A percentile compares a stretch with the other conserved stretches of the same genome.
phyloP scores from a whole-genome alignment of 2,888 invertebrate species.

The Sympetrum striolatum region DNA sequence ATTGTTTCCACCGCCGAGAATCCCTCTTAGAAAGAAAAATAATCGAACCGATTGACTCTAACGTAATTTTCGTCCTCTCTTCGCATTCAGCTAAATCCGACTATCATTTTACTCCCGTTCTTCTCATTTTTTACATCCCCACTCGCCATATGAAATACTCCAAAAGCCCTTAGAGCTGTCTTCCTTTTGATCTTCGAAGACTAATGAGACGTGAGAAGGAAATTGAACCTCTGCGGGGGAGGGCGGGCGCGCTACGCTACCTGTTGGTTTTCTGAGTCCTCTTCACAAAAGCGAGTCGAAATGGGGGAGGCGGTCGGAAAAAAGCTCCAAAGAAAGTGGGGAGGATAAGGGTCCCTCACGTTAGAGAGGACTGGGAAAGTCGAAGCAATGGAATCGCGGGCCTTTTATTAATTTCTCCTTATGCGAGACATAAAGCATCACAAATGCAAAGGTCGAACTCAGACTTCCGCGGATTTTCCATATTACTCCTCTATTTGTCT shows the following conservation, averaged over 20 bases:
- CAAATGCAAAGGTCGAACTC: too few species aligned
- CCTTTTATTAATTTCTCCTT: too few species aligned
- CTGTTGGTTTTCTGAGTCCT: constrained; percentile 25
- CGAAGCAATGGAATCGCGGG: background rate
- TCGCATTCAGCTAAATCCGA: background rate
- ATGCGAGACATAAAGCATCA: too few species aligned
- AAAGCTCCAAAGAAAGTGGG: background rate
- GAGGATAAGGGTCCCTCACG: background rate
- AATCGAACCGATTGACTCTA: constrained; percentile 11
- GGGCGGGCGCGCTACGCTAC: constrained; percentile 11
- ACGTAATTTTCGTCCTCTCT: background rate
- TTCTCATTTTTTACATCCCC: background rate
- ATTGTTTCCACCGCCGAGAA: background rate
- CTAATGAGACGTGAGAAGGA: constrained; percentile 39
- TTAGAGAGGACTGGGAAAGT: background rate
- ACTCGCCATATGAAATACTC: constrained; percentile 5
- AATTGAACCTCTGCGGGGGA: background rate
- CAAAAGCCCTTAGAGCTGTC: background rate
- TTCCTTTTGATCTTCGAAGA: constrained; percentile 21
- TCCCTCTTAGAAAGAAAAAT: background rate
- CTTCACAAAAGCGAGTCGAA: background rate
- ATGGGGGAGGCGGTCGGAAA: background rate
- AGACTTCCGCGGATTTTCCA: too few species aligned
- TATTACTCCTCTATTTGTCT: too few species aligned
- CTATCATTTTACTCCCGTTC: background rate